Evolutionary conservation across 2,113 vertebrate species (phyloP).

Genomic region (Rhinoptilus africanus): DNA sequence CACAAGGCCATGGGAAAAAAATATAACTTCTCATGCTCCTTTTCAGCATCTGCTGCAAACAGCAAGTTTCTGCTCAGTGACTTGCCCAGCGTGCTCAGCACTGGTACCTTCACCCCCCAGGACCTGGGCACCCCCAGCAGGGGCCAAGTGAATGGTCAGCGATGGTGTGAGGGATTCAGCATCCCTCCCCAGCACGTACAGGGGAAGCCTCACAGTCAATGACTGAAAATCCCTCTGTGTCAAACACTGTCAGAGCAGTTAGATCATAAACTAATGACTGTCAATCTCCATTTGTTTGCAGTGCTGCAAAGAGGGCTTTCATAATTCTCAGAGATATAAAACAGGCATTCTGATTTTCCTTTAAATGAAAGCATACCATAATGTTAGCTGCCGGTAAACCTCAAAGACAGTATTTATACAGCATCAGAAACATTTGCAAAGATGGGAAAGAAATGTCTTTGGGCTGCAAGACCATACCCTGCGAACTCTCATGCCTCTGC

Average conservation of each 20-base stretch:
- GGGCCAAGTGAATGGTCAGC: background rate
- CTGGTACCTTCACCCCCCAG: background rate
- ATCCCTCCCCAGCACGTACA: accelerated
- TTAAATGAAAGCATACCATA: background rate
- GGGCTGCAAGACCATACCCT: background rate
- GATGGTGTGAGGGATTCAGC: background rate
- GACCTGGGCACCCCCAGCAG: background rate
- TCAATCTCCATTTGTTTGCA: conserved; percentile 40
- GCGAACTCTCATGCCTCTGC: background rate
- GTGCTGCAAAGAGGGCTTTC: background rate
- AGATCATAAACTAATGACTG: conserved; percentile 21
- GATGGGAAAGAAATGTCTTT: background rate
- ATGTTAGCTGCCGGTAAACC: background rate
- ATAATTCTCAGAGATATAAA: background rate
- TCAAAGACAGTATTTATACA: background rate
- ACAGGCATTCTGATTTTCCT: background rate
- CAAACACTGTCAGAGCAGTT: conserved; percentile 23
- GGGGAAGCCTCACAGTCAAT: background rate
- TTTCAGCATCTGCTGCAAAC: background rate
- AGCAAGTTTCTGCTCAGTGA: background rate
- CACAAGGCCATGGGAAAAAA: background rate
- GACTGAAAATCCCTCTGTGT: background rate
- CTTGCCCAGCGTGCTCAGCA: background rate
- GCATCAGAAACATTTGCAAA: background rate
- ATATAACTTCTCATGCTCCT: background rate